Percentiles rank a stretch among this genome's conserved stretches.
Evolutionary conservation across 2,113 vertebrate species (phyloP).

Genomic region (Gadus chalcogrammus): DNA sequence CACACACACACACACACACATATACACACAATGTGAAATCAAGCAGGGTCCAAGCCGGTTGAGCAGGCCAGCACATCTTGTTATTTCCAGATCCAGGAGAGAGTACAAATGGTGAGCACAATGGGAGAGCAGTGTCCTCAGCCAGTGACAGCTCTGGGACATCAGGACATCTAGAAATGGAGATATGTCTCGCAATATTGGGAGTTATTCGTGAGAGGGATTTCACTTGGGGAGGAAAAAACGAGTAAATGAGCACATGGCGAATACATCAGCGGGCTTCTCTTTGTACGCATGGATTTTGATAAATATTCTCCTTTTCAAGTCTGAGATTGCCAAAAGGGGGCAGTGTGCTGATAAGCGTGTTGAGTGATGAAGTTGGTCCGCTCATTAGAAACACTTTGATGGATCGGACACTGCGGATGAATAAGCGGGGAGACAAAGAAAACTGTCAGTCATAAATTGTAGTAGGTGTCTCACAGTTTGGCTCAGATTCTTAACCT

Average conservation of each 20-base stretch:
- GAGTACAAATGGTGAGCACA: constrained; percentile 5
- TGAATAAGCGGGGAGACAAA: constrained; percentile 11
- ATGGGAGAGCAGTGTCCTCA: constrained; percentile 19
- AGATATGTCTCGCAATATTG: constrained; percentile 28
- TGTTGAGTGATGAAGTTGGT: constrained; percentile 16
- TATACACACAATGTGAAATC: background rate
- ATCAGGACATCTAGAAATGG: constrained; percentile 12
- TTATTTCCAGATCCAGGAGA: constrained; percentile 39
- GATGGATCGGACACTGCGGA: constrained; percentile 4
- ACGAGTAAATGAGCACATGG: constrained; percentile 19
- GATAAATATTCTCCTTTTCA: constrained; percentile 17
- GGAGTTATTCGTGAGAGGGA: background rate
- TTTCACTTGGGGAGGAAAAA: constrained; percentile 1
- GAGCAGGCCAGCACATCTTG: constrained; percentile 22
- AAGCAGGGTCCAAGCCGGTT: constrained; percentile 10
- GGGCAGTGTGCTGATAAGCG: constrained; percentile 52
- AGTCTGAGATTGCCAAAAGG: constrained; percentile 50
- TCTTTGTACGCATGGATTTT: constrained; percentile 6
- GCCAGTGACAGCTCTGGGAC: background rate
- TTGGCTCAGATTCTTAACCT: background rate
- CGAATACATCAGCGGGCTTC: background rate
- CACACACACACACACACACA: too few species aligned
- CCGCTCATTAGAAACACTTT: constrained; percentile 17
- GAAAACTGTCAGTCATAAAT: constrained; percentile 13
- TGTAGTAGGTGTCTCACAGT: background rate